Evolutionary conservation across 2,113 vertebrate species (phyloP).

Genomic region (Gnathonemus echidnorhynchus): DNA sequence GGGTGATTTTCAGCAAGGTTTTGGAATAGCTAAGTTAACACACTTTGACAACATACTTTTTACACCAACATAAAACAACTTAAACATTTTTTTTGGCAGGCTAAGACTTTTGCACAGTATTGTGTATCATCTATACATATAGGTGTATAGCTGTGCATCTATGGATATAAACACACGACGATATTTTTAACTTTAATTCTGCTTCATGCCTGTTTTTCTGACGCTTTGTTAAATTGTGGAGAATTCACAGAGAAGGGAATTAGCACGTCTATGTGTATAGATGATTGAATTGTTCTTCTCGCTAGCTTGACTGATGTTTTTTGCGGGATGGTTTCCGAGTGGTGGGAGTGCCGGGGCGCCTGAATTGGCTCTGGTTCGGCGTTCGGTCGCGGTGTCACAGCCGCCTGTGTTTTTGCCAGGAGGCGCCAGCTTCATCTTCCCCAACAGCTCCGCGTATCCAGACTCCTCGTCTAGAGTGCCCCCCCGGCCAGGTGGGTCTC

Average conservation of each 20-base stretch:
- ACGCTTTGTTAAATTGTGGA: not conserved
- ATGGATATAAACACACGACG: not conserved
- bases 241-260: not conserved
- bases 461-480: constrained; percentile 72
- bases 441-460: constrained; percentile 75
- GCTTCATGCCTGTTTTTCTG: not conserved
- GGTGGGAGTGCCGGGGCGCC: not conserved
- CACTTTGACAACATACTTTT: not conserved
- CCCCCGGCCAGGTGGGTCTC: constrained; percentile 68
- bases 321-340: not conserved
- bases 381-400: constrained; percentile 18
- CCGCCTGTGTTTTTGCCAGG: constrained; percentile 63
- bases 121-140: not conserved
- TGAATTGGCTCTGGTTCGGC: not conserved
- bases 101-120: not conserved
- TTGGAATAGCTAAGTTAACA: not conserved
- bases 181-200: not conserved
- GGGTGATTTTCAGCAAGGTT: not conserved
- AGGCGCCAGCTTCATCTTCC: constrained; percentile 82
- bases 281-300: not conserved
- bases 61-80: not conserved
- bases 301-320: not conserved
- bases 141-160: not conserved
- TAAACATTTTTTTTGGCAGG: not conserved
- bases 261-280: not conserved